Conservation (phyloP, 2,113 vertebrate species). For the Reinhardtius hippoglossoides region DNA sequence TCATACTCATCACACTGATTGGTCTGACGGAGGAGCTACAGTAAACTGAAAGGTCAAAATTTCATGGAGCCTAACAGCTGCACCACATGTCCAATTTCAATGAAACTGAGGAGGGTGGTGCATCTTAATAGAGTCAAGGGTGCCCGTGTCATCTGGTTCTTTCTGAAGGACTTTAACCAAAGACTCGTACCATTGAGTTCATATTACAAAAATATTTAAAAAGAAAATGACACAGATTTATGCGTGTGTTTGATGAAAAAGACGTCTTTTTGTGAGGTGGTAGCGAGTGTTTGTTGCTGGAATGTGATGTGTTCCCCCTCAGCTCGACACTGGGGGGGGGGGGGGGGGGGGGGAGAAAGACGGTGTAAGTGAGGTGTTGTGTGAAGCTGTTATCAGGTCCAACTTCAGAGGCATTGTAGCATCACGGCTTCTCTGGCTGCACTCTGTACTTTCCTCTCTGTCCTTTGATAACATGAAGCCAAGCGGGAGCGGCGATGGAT, state of each 20-base stretch:
- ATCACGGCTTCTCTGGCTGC: slow-evolving; percentile 18
- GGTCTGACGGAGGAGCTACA: slow-evolving; percentile 17
- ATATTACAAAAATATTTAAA: neutral
- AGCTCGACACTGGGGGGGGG: slow-evolving; percentile 13
- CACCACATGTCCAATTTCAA: slow-evolving; percentile 12
- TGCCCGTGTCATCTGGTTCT: neutral
- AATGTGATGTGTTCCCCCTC: slow-evolving; percentile 11
- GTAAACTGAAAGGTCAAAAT: slow-evolving; percentile 35
- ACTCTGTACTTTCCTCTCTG: slow-evolving; percentile 14
- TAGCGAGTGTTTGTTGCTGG: slow-evolving; percentile 5
- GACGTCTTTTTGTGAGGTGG: neutral
- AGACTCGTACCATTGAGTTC: too few relatives aligned
- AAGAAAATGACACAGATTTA: too few relatives aligned
- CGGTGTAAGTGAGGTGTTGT: slow-evolving; percentile 35
- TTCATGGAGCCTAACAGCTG: neutral
- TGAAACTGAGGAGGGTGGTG: neutral
- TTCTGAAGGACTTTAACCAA: too few relatives aligned
- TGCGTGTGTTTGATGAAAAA: neutral
- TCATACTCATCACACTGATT: slow-evolving; percentile 7
- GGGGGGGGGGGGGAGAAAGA: too few relatives aligned
- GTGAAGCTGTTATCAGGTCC: slow-evolving; percentile 56
- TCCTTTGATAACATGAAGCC: slow-evolving; percentile 48
- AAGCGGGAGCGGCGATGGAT: slow-evolving; percentile 35
- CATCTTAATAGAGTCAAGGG: neutral
- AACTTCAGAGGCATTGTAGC: slow-evolving; percentile 49